Evolutionary conservation across 2,888 invertebrate species (phyloP), one percentile per base, ranked within the genome.

Genomic region (Mimumesa dahlbomi): DNA sequence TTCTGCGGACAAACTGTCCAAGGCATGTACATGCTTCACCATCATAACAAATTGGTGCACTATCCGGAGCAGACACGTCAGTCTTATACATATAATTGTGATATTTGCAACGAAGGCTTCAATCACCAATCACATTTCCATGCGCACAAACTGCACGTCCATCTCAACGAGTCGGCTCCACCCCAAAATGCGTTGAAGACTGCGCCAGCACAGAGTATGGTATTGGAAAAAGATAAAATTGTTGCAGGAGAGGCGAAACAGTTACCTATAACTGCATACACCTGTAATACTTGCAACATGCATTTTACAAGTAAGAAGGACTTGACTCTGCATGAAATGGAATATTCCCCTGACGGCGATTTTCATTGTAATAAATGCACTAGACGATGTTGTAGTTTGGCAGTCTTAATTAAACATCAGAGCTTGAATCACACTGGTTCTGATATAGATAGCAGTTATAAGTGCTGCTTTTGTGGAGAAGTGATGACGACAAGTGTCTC

Each of bases 81-180:
- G 1, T 63, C 61, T 0, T 83, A 75, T 7, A 49, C 19, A 16
- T 76, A 79, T 42, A 53, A 9, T 0, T 85, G 85, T 36, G 22
- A 59, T 0, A 14, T 68, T 16, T 85, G 85, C 38, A 45, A 62
- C 1, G 84, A 82, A 18, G 77, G 80, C 0, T 85, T 85, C 38
- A 66, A 64, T n/a, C 70, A 73, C n/a, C 68, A 77, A 34, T 56
- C 67, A 1, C 79, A 83, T 54, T 67, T 82, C 13, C 63, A 79
- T 5, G 74, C 85, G 0, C 85, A 85, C n/a, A 74, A 77, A 14
- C 53, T 56, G 3, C 85, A 85, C 46, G 78, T 81, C n/a, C 85
- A 85, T 59, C 21, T 21, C 9, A 19, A 43, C 2, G 48, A 56
- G 7, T 0, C 21, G 0, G 1, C 13, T n/a, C 9, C 5, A 9